phyloP scores from a whole-genome alignment of 92 coral and sea anemone species.

The Zoanthus sansibaricus region DNA sequence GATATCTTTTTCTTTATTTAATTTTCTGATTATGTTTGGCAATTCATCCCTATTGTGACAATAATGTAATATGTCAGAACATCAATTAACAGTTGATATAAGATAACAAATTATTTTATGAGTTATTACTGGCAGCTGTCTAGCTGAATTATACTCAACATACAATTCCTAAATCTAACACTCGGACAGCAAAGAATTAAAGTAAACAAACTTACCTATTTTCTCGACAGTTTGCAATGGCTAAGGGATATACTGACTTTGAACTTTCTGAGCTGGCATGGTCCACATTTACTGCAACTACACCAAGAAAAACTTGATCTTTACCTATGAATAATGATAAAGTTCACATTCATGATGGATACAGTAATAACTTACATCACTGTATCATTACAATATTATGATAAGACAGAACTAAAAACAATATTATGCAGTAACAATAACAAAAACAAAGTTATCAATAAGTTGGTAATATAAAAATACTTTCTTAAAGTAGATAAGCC shows the following conservation, averaged over 20 bases:
- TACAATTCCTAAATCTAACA: neutral
- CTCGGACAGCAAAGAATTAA: neutral
- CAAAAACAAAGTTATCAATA: too few relatives aligned
- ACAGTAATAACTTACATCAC: neutral
- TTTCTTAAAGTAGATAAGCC: too few relatives aligned
- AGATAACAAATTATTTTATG: neutral
- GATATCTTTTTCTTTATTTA: slow-evolving; percentile 33
- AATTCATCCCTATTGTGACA: slow-evolving; percentile 8
- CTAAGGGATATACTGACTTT: slow-evolving; percentile 53
- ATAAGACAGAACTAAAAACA: neutral
- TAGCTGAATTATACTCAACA: neutral
- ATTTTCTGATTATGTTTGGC: slow-evolving; percentile 11
- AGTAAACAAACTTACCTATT: slow-evolving; percentile 26
- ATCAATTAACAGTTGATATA: neutral
- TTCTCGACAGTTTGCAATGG: slow-evolving; percentile 52
- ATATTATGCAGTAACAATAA: neutral
- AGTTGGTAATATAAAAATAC: too few relatives aligned
- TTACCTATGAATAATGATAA: slow-evolving; percentile 32
- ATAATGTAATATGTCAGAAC: neutral
- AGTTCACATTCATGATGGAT: neutral
- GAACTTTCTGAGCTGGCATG: slow-evolving; percentile 57
- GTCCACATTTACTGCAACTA: slow-evolving; percentile 54
- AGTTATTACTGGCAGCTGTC: neutral
- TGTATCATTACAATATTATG: neutral
- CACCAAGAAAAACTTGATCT: slow-evolving; percentile 63